phyloP scores from a whole-genome alignment of 2,888 invertebrate genomes.

The Ommatoiulus sabulosus region DNA sequence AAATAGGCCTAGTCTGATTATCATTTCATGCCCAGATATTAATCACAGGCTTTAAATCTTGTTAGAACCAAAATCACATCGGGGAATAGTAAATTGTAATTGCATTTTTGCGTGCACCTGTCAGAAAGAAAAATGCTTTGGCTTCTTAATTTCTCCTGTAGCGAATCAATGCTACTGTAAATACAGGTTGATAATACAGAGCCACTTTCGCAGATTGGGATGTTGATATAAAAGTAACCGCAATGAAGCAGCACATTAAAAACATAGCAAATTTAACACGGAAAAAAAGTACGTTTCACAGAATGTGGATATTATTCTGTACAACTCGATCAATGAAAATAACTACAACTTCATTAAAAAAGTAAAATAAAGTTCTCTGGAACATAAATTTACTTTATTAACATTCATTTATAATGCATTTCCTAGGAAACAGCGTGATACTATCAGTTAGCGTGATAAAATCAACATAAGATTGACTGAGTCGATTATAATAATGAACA shows the following conservation, averaged over 20 bases:
- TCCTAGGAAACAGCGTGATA: too few species aligned
- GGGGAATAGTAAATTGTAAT: conserved; percentile 46
- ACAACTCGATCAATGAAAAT: background rate
- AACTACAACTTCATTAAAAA: background rate
- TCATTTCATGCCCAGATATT: conserved; percentile 34
- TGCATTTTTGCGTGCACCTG: conserved; percentile 50
- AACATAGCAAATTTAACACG: background rate
- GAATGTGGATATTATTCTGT: too few species aligned
- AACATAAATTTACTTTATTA: background rate
- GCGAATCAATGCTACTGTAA: background rate
- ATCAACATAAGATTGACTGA: too few species aligned
- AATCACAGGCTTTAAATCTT: conserved; percentile 49
- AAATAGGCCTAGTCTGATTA: conserved; percentile 24
- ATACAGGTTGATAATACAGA: background rate
- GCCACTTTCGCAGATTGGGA: background rate
- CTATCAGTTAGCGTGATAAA: too few species aligned
- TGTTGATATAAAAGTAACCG: background rate
- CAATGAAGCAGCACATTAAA: background rate
- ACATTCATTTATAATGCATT: too few species aligned
- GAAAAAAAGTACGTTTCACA: background rate
- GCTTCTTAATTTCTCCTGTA: conserved; percentile 5
- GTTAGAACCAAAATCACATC: background rate
- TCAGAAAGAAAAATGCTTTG: background rate
- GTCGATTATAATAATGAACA: too few species aligned
- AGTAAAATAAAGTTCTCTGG: background rate